A percentile compares a stretch with the other conserved stretches of the same genome.
These are phyloP conservation scores for Ophraella communa DNA, from an alignment of 2,888 invertebrate genomes.

Conservation along the genomic window DNA sequence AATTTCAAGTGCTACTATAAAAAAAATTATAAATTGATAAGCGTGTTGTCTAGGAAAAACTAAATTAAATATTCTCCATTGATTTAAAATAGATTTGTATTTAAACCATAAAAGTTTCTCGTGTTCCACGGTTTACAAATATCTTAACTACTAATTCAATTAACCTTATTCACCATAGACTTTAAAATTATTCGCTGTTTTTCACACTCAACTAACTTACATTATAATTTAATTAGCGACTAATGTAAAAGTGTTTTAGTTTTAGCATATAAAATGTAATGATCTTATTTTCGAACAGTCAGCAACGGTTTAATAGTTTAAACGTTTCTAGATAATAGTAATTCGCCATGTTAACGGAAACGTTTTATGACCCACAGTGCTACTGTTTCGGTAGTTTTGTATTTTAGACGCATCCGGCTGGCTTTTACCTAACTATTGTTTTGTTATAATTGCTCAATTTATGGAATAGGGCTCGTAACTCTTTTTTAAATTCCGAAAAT, in stretches of 20 bases:
- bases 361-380: slow-evolving; percentile 3
- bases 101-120: too few relatives aligned
- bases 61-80: too few relatives aligned
- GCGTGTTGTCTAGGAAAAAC: too few relatives aligned
- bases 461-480: neutral
- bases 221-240: neutral
- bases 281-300: slow-evolving; percentile 14
- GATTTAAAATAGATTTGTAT: too few relatives aligned
- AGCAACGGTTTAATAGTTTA: neutral
- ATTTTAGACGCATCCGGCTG: slow-evolving; percentile 1
- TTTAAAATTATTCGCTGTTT: too few relatives aligned
- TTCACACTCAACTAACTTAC: neutral
- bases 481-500: neutral
- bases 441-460: slow-evolving; percentile 11
- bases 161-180: too few relatives aligned
- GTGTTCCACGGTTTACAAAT: too few relatives aligned
- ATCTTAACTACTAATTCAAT: too few relatives aligned
- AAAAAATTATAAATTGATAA: too few relatives aligned
- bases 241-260: slow-evolving; percentile 18
- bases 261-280: slow-evolving; percentile 20
- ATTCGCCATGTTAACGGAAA: slow-evolving; percentile 7
- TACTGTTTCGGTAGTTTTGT: slow-evolving; percentile 7
- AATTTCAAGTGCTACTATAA: too few relatives aligned
- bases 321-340: neutral
- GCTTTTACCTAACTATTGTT: neutral